Conservation (phyloP, 2,888 invertebrate species). For the Rugalucina vietnamica region DNA sequence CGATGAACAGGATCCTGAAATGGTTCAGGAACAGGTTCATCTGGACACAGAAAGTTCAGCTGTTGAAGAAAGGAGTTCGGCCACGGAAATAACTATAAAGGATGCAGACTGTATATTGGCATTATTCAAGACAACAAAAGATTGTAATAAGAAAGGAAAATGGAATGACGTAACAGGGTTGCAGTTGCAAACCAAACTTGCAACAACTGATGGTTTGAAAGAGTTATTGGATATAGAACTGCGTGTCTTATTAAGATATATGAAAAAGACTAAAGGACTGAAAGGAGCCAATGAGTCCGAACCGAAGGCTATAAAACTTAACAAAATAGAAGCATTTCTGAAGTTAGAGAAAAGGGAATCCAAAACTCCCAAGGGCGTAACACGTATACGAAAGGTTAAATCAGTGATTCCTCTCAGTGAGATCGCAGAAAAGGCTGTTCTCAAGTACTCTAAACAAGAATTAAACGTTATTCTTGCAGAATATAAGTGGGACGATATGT, state of each 20-base stretch:
- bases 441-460: conserved; percentile 28
- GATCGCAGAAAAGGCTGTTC: conserved; percentile 22
- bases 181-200: not conserved
- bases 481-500: conserved; percentile 26
- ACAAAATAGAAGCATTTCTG: not conserved
- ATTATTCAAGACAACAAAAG: conserved; percentile 32
- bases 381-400: too few species aligned
- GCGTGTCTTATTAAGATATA: conserved; percentile 29
- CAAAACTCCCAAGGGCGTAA: not conserved
- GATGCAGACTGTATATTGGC: conserved; percentile 10
- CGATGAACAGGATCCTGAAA: not conserved
- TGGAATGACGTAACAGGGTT: conserved; percentile 17
- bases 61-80: too few species aligned
- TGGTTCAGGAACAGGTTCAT: not conserved
- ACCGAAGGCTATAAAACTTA: conserved; percentile 28
- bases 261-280: conserved; percentile 38
- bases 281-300: conserved; percentile 34
- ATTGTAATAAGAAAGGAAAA: conserved; percentile 26
- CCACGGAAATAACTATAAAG: too few species aligned
- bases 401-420: conserved; percentile 6
- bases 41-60: too few species aligned
- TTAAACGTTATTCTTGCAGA: conserved; percentile 44
- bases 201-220: not conserved
- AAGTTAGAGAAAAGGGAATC: conserved; percentile 6
- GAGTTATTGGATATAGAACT: conserved; percentile 39